These are phyloP conservation scores for Leptodactylus fallax DNA, from an alignment of 2,797 vertebrate species.

Conservation along the genomic window DNA sequence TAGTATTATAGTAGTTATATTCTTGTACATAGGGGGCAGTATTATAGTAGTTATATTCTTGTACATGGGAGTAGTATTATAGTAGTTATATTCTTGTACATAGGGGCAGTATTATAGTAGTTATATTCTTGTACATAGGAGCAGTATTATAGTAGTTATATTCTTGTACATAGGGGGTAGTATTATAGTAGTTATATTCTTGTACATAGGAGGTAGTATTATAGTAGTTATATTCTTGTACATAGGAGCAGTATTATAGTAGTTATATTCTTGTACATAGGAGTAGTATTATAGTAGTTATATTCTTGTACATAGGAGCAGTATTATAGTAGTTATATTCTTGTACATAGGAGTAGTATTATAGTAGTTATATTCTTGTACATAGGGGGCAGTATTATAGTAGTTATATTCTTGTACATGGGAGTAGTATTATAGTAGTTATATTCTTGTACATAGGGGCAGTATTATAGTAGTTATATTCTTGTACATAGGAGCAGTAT, in stretches of 20 bases:
- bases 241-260: not conserved
- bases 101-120: not conserved
- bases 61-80: not conserved
- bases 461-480: slow-evolving; percentile 11
- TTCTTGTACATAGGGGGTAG: not conserved
- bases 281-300: not conserved
- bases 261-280: not conserved
- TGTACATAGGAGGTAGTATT: not conserved
- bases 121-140: not conserved
- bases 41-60: not conserved
- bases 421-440: not conserved
- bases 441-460: not conserved
- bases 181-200: slow-evolving; percentile 15
- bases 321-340: slow-evolving; percentile 17
- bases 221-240: slow-evolving; percentile 3
- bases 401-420: slow-evolving; percentile 1
- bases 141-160: slow-evolving; percentile 2
- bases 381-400: not conserved
- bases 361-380: slow-evolving; percentile 10
- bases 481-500: not conserved
- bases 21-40: not conserved
- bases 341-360: not conserved
- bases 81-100: slow-evolving; percentile 7
- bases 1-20: slow-evolving; percentile 13
- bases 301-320: slow-evolving; percentile 1